These are phyloP conservation scores for Strigops habroptila DNA, from an alignment of 2,113 vertebrate genomes.

Conservation along the genomic window DNA sequence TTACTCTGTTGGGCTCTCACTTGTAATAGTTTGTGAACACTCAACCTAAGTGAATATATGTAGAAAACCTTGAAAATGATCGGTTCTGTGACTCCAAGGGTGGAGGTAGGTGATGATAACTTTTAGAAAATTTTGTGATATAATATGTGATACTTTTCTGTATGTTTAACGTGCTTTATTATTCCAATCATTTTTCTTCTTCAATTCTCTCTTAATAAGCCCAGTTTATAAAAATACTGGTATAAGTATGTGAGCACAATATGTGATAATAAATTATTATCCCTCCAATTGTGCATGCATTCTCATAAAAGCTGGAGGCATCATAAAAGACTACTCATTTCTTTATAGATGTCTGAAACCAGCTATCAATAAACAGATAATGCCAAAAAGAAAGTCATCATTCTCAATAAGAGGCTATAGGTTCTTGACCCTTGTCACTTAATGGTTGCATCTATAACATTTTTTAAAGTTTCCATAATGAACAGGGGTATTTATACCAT, in stretches of 20 bases:
- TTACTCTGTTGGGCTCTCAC: neutral
- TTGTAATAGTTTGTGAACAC: neutral
- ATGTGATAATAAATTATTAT: neutral
- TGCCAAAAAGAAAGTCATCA: neutral
- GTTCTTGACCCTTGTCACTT: neutral
- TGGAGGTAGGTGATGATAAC: neutral
- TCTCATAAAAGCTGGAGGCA: neutral
- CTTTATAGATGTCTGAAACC: neutral
- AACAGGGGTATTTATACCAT: neutral
- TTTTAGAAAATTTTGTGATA: neutral
- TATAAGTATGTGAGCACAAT: neutral
- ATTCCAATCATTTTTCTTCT: neutral
- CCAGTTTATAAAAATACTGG: neutral
- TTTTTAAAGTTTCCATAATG: neutral
- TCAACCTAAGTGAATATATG: neutral
- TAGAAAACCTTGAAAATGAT: neutral
- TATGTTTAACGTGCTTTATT: neutral
- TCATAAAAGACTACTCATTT: neutral
- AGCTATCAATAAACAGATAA: neutral
- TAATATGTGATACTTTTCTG: neutral
- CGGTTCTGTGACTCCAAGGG: neutral
- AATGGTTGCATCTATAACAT: neutral
- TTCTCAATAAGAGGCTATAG: neutral
- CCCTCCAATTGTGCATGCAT: neutral
- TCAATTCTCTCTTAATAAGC: neutral